Base-by-base conservation (phyloP, 2,113 vertebrate genomes). In the Rhineura floridana region DNA sequence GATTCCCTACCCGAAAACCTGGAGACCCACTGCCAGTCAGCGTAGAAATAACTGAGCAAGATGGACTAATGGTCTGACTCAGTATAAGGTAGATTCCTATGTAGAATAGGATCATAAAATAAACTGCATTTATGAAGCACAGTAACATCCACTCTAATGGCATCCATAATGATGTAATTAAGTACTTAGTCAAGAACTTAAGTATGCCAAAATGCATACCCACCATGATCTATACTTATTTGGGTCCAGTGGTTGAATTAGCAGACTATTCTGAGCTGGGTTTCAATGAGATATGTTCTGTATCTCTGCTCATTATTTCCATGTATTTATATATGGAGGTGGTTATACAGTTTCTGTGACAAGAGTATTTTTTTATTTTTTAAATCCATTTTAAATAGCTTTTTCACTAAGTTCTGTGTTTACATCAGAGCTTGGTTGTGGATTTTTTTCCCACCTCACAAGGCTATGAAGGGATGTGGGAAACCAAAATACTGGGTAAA, bases 241-340 rank as follows among this genome's bases (percentile, higher is more conserved):
- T 89, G 87, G 91, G 67, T 76, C 88, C 91, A 87, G 89, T 50
- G 78, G 81, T 86, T 93, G 87, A 91, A 81, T 84, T 90, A 91
- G 90, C n/a, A 5, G 88, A 82, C 91, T 91, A 91, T 89, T 90
- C 90, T 91, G 92, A 93, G 90, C 91, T 91, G 92, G 86, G 86
- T 89, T 87, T 89, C 91, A 86, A 87, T 95, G 93, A 93, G 85
- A 91, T 87, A 91, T 90, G 73, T 85, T 85, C 87, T 93, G 86
- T 85, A 90, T 86, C 79, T 90, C 91, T 86, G 30, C 39, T 42
- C 79, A 92, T 93, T 91, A 93, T 91, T 92, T 93, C 88, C 91
- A 84, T 0, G 0, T 88, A 89, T 63, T 80, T 81, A 83, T 86
- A 90, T 89, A 11, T 42, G 36, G 78, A 11, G n/a, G 88, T 81